These are phyloP conservation scores for Micromesistius poutassou DNA, from an alignment of 2,797 vertebrate genomes.

Conservation along the genomic window DNA sequence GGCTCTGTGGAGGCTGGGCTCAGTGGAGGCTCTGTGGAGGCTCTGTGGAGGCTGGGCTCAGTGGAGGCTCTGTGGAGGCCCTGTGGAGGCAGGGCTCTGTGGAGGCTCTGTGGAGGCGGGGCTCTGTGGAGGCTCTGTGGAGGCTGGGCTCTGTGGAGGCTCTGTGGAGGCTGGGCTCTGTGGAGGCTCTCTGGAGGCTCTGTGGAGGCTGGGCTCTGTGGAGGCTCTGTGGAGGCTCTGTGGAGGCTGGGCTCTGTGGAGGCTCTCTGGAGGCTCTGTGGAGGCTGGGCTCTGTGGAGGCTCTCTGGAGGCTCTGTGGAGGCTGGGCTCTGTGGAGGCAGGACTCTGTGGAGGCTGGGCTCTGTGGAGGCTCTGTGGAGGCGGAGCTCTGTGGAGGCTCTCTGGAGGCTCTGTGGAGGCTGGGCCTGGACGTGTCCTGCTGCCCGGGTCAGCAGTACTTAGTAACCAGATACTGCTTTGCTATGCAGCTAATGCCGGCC, in stretches of 20 bases:
- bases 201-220: not conserved
- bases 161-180: not conserved
- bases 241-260: not conserved
- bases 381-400: not conserved
- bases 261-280: too few species aligned
- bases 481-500: constrained; percentile 7
- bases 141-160: not conserved
- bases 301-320: too few species aligned
- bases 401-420: not conserved
- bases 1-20: not conserved
- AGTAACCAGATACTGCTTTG: constrained; percentile 26
- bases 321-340: too few species aligned
- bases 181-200: too few species aligned
- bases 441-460: not conserved
- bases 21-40: too few species aligned
- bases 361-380: not conserved
- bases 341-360: not conserved
- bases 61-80: not conserved
- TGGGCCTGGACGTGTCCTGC: not conserved
- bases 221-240: too few species aligned
- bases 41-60: not conserved
- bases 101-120: not conserved
- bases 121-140: not conserved
- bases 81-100: too few species aligned
- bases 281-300: not conserved